phyloP scores from a whole-genome alignment of 2,113 vertebrate species.

The Anhinga anhinga region DNA sequence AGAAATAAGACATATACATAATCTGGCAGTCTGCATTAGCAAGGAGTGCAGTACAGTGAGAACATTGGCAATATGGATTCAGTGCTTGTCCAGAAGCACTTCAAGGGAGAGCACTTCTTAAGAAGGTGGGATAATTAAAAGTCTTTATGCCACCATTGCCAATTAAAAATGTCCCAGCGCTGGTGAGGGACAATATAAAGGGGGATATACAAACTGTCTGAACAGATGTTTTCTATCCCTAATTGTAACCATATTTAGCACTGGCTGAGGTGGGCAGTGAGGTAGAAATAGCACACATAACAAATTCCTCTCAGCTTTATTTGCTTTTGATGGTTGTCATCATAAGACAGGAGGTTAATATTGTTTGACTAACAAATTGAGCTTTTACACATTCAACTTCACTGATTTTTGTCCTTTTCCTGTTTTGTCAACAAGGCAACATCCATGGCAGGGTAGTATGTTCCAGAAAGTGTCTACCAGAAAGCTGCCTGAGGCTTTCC shows the following conservation, averaged over 20 bases:
- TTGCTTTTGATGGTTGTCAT: background rate
- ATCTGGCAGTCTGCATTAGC: background rate
- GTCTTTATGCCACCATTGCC: background rate
- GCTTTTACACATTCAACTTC: background rate
- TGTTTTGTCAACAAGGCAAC: slow-evolving; percentile 9
- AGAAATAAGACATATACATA: background rate
- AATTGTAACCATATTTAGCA: background rate
- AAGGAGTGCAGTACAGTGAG: background rate
- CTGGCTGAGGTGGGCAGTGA: background rate
- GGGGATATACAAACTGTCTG: background rate
- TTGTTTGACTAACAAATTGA: background rate
- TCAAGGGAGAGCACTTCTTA: background rate
- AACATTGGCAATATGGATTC: accelerated
- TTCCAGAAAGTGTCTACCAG: background rate
- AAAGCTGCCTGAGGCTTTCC: background rate
- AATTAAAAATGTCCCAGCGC: background rate
- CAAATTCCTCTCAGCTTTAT: slow-evolving; percentile 3
- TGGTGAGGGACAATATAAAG: background rate
- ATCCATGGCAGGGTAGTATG: background rate
- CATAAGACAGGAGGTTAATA: background rate
- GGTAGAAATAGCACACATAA: background rate
- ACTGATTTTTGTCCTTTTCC: background rate
- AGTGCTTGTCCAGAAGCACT: background rate
- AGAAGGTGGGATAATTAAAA: background rate
- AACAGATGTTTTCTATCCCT: background rate